These are phyloP conservation scores for Drosophila macrospina DNA, from an alignment of 2,888 invertebrate genomes.

Conservation along the genomic window DNA sequence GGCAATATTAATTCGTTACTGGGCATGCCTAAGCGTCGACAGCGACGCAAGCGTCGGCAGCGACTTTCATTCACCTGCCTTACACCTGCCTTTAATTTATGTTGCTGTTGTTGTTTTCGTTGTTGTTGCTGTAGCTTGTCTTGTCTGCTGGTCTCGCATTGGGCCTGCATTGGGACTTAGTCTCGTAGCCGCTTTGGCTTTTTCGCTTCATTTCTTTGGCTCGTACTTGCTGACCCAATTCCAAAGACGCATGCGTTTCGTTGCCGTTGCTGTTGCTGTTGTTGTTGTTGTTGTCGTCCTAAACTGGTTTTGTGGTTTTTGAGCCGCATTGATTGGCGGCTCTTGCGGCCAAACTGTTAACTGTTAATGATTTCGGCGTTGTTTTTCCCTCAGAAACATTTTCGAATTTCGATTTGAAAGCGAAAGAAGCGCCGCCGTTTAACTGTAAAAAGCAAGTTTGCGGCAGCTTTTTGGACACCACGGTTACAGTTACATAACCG, in stretches of 20 bases:
- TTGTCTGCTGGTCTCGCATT: slow-evolving; percentile 27
- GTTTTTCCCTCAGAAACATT: slow-evolving; percentile 62
- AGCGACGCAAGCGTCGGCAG: slow-evolving; percentile 1
- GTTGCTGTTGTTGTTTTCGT: slow-evolving; percentile 9
- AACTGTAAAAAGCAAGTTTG: slow-evolving; percentile 57
- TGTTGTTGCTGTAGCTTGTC: slow-evolving; percentile 24
- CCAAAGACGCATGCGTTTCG: slow-evolving; percentile 69
- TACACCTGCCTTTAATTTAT: slow-evolving; percentile 37
- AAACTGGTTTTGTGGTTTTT: slow-evolving; percentile 73
- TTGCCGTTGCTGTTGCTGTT: slow-evolving; percentile 47
- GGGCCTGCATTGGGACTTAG: slow-evolving; percentile 46
- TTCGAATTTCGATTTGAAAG: slow-evolving; percentile 76
- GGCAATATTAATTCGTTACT: slow-evolving; percentile 22
- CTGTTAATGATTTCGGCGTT: slow-evolving; percentile 75
- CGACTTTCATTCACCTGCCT: slow-evolving; percentile 59
- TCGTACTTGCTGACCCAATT: slow-evolving; percentile 79
- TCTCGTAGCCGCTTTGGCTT: slow-evolving; percentile 54
- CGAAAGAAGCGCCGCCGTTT: slow-evolving; percentile 66
- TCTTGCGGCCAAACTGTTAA: slow-evolving; percentile 64
- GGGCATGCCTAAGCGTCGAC: slow-evolving; percentile 23
- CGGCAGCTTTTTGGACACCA: slow-evolving; percentile 33
- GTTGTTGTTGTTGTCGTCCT: slow-evolving; percentile 63
- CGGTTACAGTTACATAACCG: slow-evolving; percentile 59
- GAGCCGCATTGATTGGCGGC: slow-evolving; percentile 64
- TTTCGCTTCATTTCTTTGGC: slow-evolving; percentile 59